A percentile compares a stretch with the other conserved stretches of the same genome.
phyloP scores from a whole-genome alignment of 2,888 invertebrate genomes.

The Pammene aurita region DNA sequence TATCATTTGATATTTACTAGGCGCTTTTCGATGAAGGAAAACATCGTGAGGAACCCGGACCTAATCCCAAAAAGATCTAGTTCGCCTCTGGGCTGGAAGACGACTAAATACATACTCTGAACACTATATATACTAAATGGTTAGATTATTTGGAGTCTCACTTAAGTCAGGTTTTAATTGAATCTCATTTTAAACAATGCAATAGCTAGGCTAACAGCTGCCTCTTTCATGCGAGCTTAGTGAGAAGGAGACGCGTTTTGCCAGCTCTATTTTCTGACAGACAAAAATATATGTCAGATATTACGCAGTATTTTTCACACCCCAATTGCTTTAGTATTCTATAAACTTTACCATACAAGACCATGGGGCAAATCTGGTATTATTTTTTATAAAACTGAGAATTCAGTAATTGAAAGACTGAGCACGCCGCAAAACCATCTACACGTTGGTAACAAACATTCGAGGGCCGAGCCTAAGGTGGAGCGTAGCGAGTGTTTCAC shows the following conservation, averaged over 20 bases:
- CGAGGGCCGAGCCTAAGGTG: slow-evolving; percentile 22
- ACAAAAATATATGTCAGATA: neutral
- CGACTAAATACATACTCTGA: no score
- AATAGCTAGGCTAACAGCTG: slow-evolving; percentile 11
- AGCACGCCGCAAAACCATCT: slow-evolving; percentile 39
- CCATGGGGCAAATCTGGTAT: slow-evolving; percentile 8
- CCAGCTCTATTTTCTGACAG: neutral
- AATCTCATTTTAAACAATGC: slow-evolving; percentile 1
- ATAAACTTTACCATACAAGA: no score
- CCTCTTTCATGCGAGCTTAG: slow-evolving; percentile 2
- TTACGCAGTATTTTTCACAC: neutral
- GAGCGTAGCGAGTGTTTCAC: slow-evolving; percentile 26
- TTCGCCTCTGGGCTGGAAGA: no score
- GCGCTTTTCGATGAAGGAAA: no score
- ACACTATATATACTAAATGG: neutral
- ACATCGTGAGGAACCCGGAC: no score
- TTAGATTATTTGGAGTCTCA: neutral
- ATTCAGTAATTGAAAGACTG: slow-evolving; percentile 8
- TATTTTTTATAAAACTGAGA: neutral
- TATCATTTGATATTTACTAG: no score
- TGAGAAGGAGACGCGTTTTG: slow-evolving; percentile 2
- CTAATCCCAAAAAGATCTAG: no score
- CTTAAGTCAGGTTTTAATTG: neutral
- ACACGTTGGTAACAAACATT: slow-evolving; percentile 54
- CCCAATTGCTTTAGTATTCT: neutral